Conservation (phyloP, 2,888 invertebrate genomes). For the Drosophila paracracens region DNA sequence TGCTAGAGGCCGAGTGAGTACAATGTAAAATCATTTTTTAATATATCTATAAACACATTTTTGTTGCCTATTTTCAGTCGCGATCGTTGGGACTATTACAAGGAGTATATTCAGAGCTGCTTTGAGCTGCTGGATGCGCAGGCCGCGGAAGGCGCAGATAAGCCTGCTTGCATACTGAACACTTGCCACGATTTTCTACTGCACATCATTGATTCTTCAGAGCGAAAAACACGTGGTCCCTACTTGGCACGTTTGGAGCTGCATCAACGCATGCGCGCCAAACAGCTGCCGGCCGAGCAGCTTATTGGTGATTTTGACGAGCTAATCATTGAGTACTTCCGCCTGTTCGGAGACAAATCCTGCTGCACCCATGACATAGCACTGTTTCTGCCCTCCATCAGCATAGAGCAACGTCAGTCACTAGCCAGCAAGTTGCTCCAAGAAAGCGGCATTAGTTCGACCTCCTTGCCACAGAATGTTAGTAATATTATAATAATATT, state of each 20-base stretch:
- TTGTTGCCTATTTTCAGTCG: slow-evolving; percentile 84
- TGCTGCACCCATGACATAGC: slow-evolving; percentile 94
- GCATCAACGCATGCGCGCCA: slow-evolving; percentile 87
- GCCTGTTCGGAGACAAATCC: slow-evolving; percentile 92
- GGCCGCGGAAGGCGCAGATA: slow-evolving; percentile 18
- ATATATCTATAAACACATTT: not conserved
- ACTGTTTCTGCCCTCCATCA: slow-evolving; percentile 89
- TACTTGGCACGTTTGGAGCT: slow-evolving; percentile 93
- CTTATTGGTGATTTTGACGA: slow-evolving; percentile 89
- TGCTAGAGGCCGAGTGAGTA: slow-evolving; percentile 90
- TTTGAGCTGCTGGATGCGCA: slow-evolving; percentile 87
- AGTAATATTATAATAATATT: slow-evolving; percentile 73
- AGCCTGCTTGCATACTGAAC: slow-evolving; percentile 56
- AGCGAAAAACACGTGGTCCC: slow-evolving; percentile 90
- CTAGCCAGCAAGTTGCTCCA: slow-evolving; percentile 87
- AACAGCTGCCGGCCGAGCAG: slow-evolving; percentile 86
- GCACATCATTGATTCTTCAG: slow-evolving; percentile 86
- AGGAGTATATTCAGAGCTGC: slow-evolving; percentile 90
- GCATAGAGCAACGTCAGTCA: slow-evolving; percentile 86
- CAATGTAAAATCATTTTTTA: not conserved
- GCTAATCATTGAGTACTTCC: slow-evolving; percentile 91
- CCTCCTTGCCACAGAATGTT: slow-evolving; percentile 88
- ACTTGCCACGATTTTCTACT: slow-evolving; percentile 83
- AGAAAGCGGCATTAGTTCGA: slow-evolving; percentile 88
- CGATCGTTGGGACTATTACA: slow-evolving; percentile 91